Base-by-base conservation (phyloP, 1,140 invertebrate genomes). In the Eciton burchellii region DNA sequence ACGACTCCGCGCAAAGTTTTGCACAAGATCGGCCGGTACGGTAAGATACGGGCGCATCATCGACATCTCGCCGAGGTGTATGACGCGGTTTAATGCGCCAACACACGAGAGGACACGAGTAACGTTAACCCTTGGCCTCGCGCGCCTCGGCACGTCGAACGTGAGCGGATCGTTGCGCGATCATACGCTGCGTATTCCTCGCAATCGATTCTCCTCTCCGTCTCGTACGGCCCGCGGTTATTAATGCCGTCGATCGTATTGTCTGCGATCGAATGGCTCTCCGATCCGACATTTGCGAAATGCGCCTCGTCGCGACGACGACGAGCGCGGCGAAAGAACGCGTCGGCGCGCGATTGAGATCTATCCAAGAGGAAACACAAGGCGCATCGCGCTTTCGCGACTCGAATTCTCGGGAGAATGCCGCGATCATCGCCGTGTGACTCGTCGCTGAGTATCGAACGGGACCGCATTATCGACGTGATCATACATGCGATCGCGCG, bases 1-100 rank as follows among this genome's bases (percentile, higher is more conserved):
- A 90, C 86, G 86, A 90, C 88, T 88, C 56, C 71, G 60, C 62
- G 76, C 65, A 84, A 35, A 35, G 56, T 88, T 88, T 88, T 86
- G 65, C 86, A 70, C 16, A 68, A 77, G 73, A 82, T 84, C 85
- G 71, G 29, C 52, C 29, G 24, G 24, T 26, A 9, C 47, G 41
- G n/a, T n/a, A n/a, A n/a, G 54, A 57, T 19, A 56, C 56, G 70
- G 14, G 45, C 26, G 60, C 12, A 52, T 57, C 76, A 57, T 8
- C 54, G 43, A 24, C 49, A 14, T 35, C 26, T 16, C 68, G 24
- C 35, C 21, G 21, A n/a, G 26, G 35, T 16, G 43, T 73, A 73
- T 19, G 45, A 65, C 47, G 11, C 21, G 21, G 14, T 45, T 68
- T 68, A 56, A 77, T 41, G 43, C 62, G 26, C 29, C 14, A 49